Evolutionary conservation across 2,113 vertebrate species (phyloP).

Genomic region (Regulus satrapa): DNA sequence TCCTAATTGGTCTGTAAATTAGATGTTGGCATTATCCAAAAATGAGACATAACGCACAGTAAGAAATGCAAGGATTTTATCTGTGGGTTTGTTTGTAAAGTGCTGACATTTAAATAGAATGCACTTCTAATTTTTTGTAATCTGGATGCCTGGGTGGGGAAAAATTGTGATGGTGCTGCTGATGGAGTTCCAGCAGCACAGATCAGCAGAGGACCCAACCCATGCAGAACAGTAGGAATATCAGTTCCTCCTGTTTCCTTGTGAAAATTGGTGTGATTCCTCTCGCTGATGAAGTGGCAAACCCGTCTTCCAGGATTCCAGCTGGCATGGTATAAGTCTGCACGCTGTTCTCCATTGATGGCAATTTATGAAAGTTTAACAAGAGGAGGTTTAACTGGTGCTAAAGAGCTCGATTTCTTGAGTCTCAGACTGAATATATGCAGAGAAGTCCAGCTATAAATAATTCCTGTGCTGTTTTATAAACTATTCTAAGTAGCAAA

Average conservation of each 20-base stretch:
- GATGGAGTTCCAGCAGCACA: not conserved
- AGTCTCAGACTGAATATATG: not conserved
- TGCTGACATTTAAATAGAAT: not conserved
- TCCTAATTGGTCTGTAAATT: not conserved
- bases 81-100: not conserved
- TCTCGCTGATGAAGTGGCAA: not conserved
- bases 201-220: not conserved
- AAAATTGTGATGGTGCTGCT: not conserved
- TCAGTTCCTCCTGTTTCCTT: not conserved
- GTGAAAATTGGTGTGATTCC: conserved; percentile 1
- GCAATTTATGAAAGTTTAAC: not conserved
- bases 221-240: not conserved
- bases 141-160: not conserved
- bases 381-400: not conserved
- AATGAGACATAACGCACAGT: not conserved
- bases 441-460: not conserved
- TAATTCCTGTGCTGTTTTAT: conserved; percentile 32
- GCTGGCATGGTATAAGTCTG: not conserved
- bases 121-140: not conserved
- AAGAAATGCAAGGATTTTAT: not conserved
- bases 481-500: conserved; percentile 32
- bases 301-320: not conserved
- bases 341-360: not conserved
- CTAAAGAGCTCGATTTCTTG: not conserved
- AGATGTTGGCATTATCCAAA: not conserved